Base-by-base conservation (phyloP, 2,797 vertebrate species). In the Galaxias olidus region DNA sequence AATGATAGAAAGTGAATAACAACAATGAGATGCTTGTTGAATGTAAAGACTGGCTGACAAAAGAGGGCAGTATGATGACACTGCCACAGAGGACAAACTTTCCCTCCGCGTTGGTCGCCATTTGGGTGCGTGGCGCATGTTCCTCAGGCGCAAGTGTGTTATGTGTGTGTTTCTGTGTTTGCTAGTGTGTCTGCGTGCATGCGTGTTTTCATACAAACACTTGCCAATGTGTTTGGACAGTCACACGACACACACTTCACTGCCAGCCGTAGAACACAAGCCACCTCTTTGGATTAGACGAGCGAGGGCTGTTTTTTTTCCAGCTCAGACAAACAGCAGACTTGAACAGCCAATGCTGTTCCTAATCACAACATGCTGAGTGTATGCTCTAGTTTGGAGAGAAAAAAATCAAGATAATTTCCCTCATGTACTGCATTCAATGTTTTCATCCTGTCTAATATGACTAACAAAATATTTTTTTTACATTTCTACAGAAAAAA, bases 61-160 rank as follows among this genome's bases (percentile, higher is more conserved):
- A 91, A 92, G 92, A 92, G 88, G 91, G 91, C 90, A 91, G 90
- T 89, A 84, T 91, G 86, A 91, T 90, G 82, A 91, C 89, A 89
- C 82, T 88, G 84, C 87, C 86, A 82, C 74, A 87, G 81, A 89
- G 87, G 88, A 89, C 86, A 86, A 89, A 89, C 76, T 90, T 91
- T 83, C 69, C 78, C 72, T 80, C 74, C 60, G 44, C 14, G 46
- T 59, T 17, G 1, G 66, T 63, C n/a, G 17, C 9, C 51, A 47
- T 59, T 44, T 61, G 67, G 66, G 13, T 64, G 59, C 55, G 30
- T 69, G 63, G 30, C 47, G 47, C 40, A 20, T 12, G 19, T 61
- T n/a, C n/a, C 18, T 20, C 46, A 50, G 50, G 57, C 30, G 65
- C 46, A 30, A 44, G 19, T 45, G 54, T 61, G 60, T 47, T 63